Evolutionary conservation across 2,113 vertebrate genomes (phyloP), one percentile per base, ranked within the genome.

Genomic region (Prionailurus viverrinus): DNA sequence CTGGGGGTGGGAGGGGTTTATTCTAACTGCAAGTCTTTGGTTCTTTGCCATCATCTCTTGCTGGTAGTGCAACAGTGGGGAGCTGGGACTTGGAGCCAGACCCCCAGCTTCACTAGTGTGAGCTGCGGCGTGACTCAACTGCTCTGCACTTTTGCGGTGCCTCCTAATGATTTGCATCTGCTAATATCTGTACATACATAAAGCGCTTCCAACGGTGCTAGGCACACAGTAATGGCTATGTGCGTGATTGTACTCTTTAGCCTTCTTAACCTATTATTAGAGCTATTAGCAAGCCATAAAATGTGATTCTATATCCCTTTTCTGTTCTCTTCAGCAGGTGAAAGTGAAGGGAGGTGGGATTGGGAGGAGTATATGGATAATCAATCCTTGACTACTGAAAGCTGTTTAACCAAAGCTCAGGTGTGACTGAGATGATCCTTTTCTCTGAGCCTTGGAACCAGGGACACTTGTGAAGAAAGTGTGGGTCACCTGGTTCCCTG

Each of bases 181-280:
- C 73, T 48, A 3, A 33, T 27, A 2, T 45, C 41, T 10, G 9
- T 9, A 53, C 14, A 21, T 23, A 1, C 2, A 4, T n/a, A 14
- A 81, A 61, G 58, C 39, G 19, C 53, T 31, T 61, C 1, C 29
- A 36, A 25, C 23, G 8, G 31, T 29, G 58, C 53, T 51, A 13
- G 71, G 55, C n/a, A 12, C 12, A 4, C 29, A 27, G 73, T 66
- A 18, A 48, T 7, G 14, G 53, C 23, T 48, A 2, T 0, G 18
- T 16, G 3, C 0, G 11, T 80, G 83, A 39, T 7, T 1, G 7
- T 66, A 74, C 36, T 82, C 58, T 48, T 29, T 68, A 76, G 45
- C 12, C 10, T 63, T 21, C 5, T 63, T 69, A 36, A 29, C 13
- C n/a, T 16, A 19, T 87, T 36, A 36, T 58, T 45, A 45, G 48